Base-by-base conservation (phyloP, 2,888 invertebrate species). In the Athrips mouffetella region DNA sequence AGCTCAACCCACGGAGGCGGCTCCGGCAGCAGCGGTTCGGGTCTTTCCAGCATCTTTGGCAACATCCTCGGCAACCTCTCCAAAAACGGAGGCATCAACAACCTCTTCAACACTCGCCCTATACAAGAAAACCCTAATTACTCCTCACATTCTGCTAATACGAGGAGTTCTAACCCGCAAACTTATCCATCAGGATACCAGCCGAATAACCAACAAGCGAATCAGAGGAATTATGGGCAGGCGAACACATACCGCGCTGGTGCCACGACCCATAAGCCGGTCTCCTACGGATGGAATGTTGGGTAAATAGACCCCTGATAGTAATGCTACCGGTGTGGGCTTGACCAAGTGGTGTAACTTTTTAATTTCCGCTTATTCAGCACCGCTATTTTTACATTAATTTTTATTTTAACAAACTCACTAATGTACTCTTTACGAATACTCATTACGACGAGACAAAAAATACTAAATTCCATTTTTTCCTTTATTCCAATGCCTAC, bases 91-190 rank as follows among this genome's bases (percentile, higher is more conserved):
- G 72, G 74, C 48, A 57, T 82, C 37, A 74, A 62, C 62, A 73
- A 68, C 54, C 56, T 82, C 1, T 73, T 82, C 53, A 85, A 88
- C 65, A 87, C 89, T 31, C 70, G 89, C 49, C 89, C 89, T 0
- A 79, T 89, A 18, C 72, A 76, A 71, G 81, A 83, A 62, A 89
- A 88, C 55, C 89, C 88, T 13, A 82, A 78, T 60, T 82, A 87
- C 58, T 69, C 80, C 2, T 79, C 85, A 11, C 72, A 80, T 49
- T 71, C 71, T 58, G 73, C 80, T 1, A 80, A 79, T 67, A 73
- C 80, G 31, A 77, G 73, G 68, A 82, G 76, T 70, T 68, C 82
- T 78, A 84, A 87, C 60, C 48, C 71, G 18, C 78, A 76, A 66
- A 68, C 67, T 77, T 80, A 76, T 73, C 75, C 84, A 61, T 80